A percentile compares a stretch with the other conserved stretches of the same genome.
phyloP scores from a whole-genome alignment of 2,113 vertebrate genomes.

The Platysteira castanea region DNA sequence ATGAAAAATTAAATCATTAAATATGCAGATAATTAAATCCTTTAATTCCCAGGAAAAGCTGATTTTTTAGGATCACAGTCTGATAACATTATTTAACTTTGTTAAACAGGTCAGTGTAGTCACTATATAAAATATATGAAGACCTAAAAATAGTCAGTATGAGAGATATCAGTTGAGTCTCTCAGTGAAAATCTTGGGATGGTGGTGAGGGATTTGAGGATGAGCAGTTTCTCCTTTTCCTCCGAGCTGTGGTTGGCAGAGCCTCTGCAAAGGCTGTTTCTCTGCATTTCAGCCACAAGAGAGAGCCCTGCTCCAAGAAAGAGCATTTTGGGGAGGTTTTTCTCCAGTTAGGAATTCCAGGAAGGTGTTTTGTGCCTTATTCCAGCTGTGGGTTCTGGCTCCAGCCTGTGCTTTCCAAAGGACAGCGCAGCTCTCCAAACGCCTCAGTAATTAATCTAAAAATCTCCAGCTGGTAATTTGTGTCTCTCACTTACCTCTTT shows the following conservation, averaged over 20 bases:
- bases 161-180: background rate
- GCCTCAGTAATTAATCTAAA: background rate
- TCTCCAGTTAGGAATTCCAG: background rate
- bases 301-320: constrained; percentile 25
- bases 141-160: background rate
- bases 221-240: background rate
- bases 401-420: background rate
- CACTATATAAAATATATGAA: background rate
- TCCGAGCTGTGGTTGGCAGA: fast-evolving
- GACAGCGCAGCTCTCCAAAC: background rate
- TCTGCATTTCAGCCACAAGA: constrained; percentile 10
- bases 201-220: background rate
- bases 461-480: background rate
- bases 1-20: background rate
- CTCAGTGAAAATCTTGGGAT: background rate
- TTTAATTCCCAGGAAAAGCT: background rate
- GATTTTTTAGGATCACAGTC: background rate
- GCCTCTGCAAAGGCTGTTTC: background rate
- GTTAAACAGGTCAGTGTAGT: background rate
- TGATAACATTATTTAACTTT: background rate
- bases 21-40: background rate
- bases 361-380: background rate
- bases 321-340: background rate
- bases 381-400: background rate
- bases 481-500: background rate